Evolutionary conservation across 2,113 vertebrate genomes (phyloP), one percentile per base, ranked within the genome.

Genomic region (Strigops habroptila): DNA sequence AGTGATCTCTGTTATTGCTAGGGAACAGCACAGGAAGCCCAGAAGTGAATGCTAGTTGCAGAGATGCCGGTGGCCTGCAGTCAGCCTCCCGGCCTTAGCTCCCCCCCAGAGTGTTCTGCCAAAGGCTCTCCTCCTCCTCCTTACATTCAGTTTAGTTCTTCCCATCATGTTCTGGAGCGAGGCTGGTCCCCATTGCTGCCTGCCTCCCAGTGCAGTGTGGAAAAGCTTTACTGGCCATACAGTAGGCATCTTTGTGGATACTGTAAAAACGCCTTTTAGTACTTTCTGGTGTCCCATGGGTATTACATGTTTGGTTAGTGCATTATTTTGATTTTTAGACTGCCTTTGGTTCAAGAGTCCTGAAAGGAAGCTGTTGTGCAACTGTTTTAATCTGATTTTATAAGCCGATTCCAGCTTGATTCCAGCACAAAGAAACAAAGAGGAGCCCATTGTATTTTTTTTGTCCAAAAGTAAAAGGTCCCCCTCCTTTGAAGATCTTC

Each of bases 281-380:
- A 52, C 48, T 94, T 88, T n/a, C 48, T 82, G 62, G n/a, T 71
- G 55, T 96, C 91, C 30, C 69, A 3, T 86, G 92, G 62, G 86
- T 88, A 73, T 90, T 84, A 71, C 78, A 44, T 71, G 70, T 91
- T 94, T 95, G 51, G 73, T 86, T 91, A 91, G 49, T 70, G 65
- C 53, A 89, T 94, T 94, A 93, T 95, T 96, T 96, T 92, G 81
- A 79, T 87, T 94, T 96, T 89, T 52, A 75, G 59, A 23, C 70
- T 92, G 83, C 53, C 62, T 87, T 81, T 82, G 81, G 62, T 93
- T 96, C 74, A 89, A 68, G 74, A 96, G 92, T 95, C 77, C 90
- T 94, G 93, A 94, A 96, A 94, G 86, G 86, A 95, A 96, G 77
- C 81, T 91, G 93, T 93, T 96, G 91, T 95, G 88, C 65, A 94